Evolutionary conservation across 2,888 invertebrate species (phyloP).

Genomic region (Alitta virens): DNA sequence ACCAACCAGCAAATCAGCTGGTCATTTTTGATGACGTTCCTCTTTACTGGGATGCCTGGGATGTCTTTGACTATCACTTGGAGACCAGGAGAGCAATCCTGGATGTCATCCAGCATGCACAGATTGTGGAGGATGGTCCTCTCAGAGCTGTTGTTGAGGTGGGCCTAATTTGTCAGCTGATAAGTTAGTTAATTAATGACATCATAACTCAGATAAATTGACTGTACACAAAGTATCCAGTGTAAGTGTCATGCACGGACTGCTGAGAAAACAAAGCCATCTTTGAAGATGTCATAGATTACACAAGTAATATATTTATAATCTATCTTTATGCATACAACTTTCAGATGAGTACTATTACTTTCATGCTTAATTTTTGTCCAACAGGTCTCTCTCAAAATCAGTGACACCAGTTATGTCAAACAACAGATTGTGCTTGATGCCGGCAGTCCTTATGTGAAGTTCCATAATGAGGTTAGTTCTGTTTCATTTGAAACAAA

Average conservation of each 20-base stretch:
- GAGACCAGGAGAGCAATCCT: constrained; percentile 55
- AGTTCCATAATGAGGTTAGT: constrained; percentile 54
- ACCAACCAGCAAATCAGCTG: constrained; percentile 54
- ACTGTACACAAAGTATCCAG: no score
- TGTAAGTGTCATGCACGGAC: no score
- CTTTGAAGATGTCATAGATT: no score
- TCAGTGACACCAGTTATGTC: constrained; percentile 51
- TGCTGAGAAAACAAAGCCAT: no score
- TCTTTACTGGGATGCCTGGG: constrained; percentile 63
- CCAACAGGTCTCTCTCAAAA: constrained; percentile 41
- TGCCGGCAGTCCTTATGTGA: constrained; percentile 56
- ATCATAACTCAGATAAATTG: no score
- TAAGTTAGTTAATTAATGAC: no score
- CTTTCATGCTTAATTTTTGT: no score
- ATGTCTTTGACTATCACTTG: constrained; percentile 62
- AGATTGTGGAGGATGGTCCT: constrained; percentile 47
- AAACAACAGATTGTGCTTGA: constrained; percentile 55
- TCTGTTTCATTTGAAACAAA: no score
- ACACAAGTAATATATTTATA: no score
- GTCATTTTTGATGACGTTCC: constrained; percentile 61
- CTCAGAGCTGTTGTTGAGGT: constrained; percentile 49
- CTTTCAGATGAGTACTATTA: no score
- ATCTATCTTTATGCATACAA: no score
- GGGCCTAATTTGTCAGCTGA: no score
- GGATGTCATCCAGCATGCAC: constrained; percentile 35